phyloP scores from a whole-genome alignment of 2,113 vertebrate genomes.

The Mohoua ochrocephala region DNA sequence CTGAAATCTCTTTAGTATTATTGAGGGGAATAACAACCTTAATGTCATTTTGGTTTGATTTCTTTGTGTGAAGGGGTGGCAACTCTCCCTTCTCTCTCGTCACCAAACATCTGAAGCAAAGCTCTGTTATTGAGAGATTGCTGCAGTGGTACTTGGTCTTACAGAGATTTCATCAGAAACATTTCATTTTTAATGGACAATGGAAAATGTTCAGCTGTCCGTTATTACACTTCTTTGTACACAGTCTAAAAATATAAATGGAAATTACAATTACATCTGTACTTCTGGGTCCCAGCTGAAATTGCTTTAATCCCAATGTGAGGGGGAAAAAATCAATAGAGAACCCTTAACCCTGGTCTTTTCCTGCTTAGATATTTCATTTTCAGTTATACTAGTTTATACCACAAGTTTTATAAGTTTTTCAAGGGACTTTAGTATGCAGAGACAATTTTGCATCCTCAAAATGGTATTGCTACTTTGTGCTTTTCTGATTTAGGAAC shows the following conservation, averaged over 20 bases:
- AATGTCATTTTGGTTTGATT: constrained; percentile 58
- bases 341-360: constrained; percentile 17
- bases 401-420: neutral
- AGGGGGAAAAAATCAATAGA: neutral
- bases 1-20: constrained; percentile 28
- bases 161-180: constrained; percentile 21
- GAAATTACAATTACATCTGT: constrained; percentile 50
- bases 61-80: constrained; percentile 36
- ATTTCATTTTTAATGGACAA: constrained; percentile 28
- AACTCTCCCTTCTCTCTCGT: constrained; percentile 26
- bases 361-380: neutral
- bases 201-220: constrained; percentile 49
- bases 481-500: neutral
- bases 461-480: neutral
- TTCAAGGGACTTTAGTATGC: neutral
- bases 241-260: constrained; percentile 49
- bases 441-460: neutral
- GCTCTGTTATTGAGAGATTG: constrained; percentile 47
- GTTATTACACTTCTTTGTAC: constrained; percentile 53
- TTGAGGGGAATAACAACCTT: constrained; percentile 32
- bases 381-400: neutral
- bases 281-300: constrained; percentile 48
- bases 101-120: constrained; percentile 34
- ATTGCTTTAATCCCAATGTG: constrained; percentile 32
- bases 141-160: constrained; percentile 35